Percentiles rank a stretch among this genome's conserved stretches.
phyloP scores from a whole-genome alignment of 2,113 vertebrate species.

The Bujurquina vittata region DNA sequence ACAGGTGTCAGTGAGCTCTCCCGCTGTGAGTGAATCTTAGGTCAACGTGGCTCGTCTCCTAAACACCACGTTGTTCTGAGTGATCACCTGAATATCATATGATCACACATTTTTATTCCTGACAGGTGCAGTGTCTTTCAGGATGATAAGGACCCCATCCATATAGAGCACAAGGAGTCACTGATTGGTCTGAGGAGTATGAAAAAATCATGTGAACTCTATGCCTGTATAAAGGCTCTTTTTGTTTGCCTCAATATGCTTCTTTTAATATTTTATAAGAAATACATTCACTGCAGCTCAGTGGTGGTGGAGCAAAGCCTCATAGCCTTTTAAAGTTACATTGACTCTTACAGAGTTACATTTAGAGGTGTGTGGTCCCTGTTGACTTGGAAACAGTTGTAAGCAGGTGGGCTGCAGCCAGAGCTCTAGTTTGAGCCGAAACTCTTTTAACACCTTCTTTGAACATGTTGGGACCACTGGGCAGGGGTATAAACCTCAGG shows the following conservation, averaged over 20 bases:
- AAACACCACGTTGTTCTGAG: not conserved
- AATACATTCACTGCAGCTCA: not conserved
- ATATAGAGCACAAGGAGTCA: not conserved
- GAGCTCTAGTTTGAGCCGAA: constrained; percentile 25
- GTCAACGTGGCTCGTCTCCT: not conserved
- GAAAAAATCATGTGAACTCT: not conserved
- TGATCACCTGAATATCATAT: not conserved
- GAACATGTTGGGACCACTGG: constrained; percentile 62
- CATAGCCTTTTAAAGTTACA: not conserved
- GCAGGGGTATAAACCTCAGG: constrained; percentile 57
- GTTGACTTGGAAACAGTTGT: constrained; percentile 33
- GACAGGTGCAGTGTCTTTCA: not conserved
- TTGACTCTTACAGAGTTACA: not conserved
- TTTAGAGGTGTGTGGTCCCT: not conserved
- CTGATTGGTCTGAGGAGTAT: not conserved
- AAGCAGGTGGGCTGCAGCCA: constrained; percentile 67
- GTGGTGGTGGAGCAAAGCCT: not conserved
- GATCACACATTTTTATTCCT: not conserved
- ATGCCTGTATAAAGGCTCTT: not conserved
- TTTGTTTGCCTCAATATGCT: not conserved
- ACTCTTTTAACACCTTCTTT: constrained; percentile 69
- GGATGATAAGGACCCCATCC: not conserved
- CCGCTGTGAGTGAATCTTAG: not conserved
- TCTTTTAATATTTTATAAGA: not conserved
- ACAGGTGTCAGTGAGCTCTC: not conserved